These are phyloP conservation scores for Enteromius thamalakanensis DNA, from an alignment of 2,797 vertebrate genomes.

Conservation along the genomic window DNA sequence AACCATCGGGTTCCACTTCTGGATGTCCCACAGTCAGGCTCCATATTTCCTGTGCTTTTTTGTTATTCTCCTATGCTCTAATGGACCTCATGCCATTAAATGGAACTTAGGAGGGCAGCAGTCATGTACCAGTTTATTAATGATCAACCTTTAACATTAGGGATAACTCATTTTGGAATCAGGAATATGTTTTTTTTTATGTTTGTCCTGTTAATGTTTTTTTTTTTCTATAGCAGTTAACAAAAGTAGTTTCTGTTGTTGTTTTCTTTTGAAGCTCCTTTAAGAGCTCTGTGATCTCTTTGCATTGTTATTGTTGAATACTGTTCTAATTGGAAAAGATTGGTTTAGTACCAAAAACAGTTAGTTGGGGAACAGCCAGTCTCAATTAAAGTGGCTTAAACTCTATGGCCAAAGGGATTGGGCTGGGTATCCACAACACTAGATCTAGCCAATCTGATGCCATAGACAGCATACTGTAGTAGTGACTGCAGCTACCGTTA, in stretches of 20 bases:
- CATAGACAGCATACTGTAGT: background rate
- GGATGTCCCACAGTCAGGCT: background rate
- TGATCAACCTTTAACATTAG: background rate
- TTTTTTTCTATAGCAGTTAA: background rate
- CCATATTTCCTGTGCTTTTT: conserved; percentile 15
- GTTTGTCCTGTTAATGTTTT: background rate
- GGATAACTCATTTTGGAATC: background rate
- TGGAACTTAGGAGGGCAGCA: background rate
- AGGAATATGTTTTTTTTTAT: background rate
- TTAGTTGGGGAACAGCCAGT: conserved; percentile 7
- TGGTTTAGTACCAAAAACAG: conserved; percentile 6
- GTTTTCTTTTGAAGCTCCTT: background rate
- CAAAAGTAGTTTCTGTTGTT: background rate
- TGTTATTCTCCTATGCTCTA: background rate
- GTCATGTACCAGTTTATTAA: background rate
- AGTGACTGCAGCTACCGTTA: background rate
- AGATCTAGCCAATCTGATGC: conserved; percentile 4
- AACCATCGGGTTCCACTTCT: background rate
- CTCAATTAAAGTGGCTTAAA: conserved; percentile 31
- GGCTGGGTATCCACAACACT: background rate
- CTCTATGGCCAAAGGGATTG: background rate
- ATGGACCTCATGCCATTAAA: conserved; percentile 7
- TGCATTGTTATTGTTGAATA: background rate
- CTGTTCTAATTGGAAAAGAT: background rate
- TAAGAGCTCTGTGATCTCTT: conserved; percentile 8